A percentile compares a stretch with the other conserved stretches of the same genome.
These are phyloP conservation scores for Melanotaenia maccullochi DNA, from an alignment of 2,797 vertebrate species.

Conservation along the genomic window DNA sequence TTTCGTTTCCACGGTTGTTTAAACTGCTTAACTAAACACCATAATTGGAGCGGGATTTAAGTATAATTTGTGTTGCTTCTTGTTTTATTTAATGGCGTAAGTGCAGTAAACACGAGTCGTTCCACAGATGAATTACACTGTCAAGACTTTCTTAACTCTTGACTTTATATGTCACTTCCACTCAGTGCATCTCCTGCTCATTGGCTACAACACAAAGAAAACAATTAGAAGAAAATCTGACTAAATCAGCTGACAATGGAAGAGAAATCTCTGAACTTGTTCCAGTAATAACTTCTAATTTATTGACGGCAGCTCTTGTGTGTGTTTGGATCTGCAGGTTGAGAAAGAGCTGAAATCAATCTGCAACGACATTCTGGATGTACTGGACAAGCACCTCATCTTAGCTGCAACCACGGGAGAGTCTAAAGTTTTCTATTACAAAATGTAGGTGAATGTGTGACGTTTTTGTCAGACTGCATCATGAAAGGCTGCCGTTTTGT, in stretches of 20 bases:
- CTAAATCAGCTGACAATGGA: neutral
- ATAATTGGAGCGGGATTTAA: neutral
- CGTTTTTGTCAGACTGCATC: neutral
- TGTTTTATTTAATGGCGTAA: neutral
- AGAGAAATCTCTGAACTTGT: neutral
- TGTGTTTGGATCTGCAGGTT: conserved; percentile 64
- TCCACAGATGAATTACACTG: too few species aligned
- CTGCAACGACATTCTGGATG: conserved; percentile 98
- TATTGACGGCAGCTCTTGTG: neutral
- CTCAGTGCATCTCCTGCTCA: too few species aligned
- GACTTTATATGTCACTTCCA: too few species aligned
- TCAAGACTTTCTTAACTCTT: too few species aligned
- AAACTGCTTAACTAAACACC: neutral
- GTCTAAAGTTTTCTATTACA: conserved; percentile 99
- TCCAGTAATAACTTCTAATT: neutral
- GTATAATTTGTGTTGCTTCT: neutral
- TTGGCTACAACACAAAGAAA: too few species aligned
- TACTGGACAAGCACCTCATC: conserved; percentile 99
- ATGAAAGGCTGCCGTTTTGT: too few species aligned
- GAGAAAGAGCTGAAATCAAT: conserved; percentile 94
- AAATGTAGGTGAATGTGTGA: conserved; percentile 88
- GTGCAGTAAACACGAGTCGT: neutral
- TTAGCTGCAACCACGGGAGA: conserved; percentile 92
- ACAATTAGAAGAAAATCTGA: too few species aligned
- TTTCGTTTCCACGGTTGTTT: neutral